Conservation (phyloP, 1,140 invertebrate species). For the Drusus annulatus region DNA sequence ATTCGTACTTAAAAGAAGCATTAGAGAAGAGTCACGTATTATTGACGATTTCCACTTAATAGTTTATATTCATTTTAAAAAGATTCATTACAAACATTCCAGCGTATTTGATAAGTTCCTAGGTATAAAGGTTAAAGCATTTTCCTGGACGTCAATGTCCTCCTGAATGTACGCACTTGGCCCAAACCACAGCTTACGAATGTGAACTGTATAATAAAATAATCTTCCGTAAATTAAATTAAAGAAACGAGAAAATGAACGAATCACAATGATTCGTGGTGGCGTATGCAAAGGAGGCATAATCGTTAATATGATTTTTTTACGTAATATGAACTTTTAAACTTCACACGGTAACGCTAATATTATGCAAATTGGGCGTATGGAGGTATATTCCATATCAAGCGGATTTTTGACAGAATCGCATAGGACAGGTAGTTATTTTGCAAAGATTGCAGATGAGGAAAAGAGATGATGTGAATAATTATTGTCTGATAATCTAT, state of each 20-base stretch:
- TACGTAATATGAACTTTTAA: slow-evolving; percentile 45
- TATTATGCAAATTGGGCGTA: slow-evolving; percentile 41
- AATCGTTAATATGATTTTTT: slow-evolving; percentile 4
- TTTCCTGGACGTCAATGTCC: too few species aligned
- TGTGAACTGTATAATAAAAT: too few species aligned
- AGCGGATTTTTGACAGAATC: slow-evolving; percentile 31
- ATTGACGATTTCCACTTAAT: too few species aligned
- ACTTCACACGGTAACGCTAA: slow-evolving; percentile 44
- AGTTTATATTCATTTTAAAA: too few species aligned
- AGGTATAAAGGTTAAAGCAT: too few species aligned
- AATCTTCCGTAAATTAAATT: too few species aligned
- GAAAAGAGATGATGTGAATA: slow-evolving; percentile 23
- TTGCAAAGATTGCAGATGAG: background rate
- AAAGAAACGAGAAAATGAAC: slow-evolving; percentile 4
- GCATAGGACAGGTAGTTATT: slow-evolving; percentile 31
- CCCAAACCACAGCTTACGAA: too few species aligned
- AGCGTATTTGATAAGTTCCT: too few species aligned
- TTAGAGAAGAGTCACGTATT: too few species aligned
- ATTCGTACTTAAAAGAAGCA: too few species aligned
- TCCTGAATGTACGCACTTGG: too few species aligned
- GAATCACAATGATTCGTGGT: background rate
- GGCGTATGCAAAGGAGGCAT: slow-evolving; percentile 11
- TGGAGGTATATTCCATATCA: slow-evolving; percentile 27
- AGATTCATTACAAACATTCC: too few species aligned
- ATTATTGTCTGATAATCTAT: slow-evolving; percentile 40